A percentile compares a stretch with the other conserved stretches of the same genome.
Evolutionary conservation across 2,888 invertebrate genomes (phyloP).

Genomic region (Nematopogon swammerdamellus): DNA sequence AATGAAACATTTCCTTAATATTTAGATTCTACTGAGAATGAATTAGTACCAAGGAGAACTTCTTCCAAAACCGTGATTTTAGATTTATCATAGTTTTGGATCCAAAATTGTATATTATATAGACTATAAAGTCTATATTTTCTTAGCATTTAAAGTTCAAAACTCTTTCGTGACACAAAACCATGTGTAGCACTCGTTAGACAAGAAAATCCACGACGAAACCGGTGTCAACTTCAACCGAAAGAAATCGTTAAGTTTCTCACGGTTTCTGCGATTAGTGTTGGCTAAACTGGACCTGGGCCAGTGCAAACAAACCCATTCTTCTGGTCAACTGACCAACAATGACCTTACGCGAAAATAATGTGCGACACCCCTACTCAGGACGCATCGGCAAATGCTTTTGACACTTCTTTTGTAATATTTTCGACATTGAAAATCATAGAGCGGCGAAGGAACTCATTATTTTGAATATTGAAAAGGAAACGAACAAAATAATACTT

Average conservation of each 20-base stretch:
- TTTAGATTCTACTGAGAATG: no score
- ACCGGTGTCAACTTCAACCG: not conserved
- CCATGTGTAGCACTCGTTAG: no score
- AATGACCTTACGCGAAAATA: constrained; percentile 37
- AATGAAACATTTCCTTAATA: no score
- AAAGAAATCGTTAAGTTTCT: constrained; percentile 21
- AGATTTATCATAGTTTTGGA: no score
- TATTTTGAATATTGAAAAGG: not conserved
- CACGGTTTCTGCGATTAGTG: constrained; percentile 16
- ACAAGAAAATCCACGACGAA: not conserved
- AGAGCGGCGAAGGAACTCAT: not conserved
- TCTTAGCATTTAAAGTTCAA: no score
- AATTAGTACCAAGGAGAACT: no score
- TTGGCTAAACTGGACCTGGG: constrained; percentile 32
- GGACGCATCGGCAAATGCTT: constrained; percentile 27
- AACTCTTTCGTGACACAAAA: no score
- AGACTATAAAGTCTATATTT: no score
- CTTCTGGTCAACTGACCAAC: constrained; percentile 47
- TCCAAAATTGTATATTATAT: no score
- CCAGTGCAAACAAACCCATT: constrained; percentile 35
- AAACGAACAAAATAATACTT: not conserved
- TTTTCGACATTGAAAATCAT: not conserved
- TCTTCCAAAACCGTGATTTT: no score
- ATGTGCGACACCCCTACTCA: constrained; percentile 38
- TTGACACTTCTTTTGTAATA: constrained; percentile 24